phyloP scores from a whole-genome alignment of 2,888 invertebrate species.

The Phania funesta region DNA sequence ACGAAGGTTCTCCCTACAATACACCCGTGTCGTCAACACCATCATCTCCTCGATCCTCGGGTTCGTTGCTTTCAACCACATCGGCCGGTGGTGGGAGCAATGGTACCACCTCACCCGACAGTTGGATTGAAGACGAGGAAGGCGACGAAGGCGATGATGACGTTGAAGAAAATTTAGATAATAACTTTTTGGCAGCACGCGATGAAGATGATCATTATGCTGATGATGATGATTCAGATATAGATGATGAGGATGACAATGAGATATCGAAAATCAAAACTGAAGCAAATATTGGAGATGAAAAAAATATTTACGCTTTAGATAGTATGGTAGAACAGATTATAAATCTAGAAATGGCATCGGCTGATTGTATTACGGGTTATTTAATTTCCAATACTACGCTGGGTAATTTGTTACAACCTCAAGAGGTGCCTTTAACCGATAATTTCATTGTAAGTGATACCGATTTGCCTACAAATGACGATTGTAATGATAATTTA shows the following conservation, averaged over 20 bases:
- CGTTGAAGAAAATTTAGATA: conserved; percentile 60
- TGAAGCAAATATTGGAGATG: conserved; percentile 59
- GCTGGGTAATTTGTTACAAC: conserved; percentile 79
- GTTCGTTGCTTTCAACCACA: conserved; percentile 76
- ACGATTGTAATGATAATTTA: conserved; percentile 50
- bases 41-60: conserved; percentile 76
- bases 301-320: conserved; percentile 63
- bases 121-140: conserved; percentile 74
- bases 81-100: conserved; percentile 74
- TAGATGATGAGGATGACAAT: conserved; percentile 62
- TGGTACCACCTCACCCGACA: conserved; percentile 75
- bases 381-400: conserved; percentile 80
- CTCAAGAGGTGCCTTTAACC: conserved; percentile 79
- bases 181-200: conserved; percentile 44
- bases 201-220: conserved; percentile 67
- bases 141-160: conserved; percentile 6
- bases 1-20: conserved; percentile 71
- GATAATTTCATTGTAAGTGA: conserved; percentile 80
- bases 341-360: conserved; percentile 72
- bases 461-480: conserved; percentile 69
- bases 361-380: conserved; percentile 79
- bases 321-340: conserved; percentile 71
- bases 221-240: conserved; percentile 68
- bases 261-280: conserved; percentile 69
- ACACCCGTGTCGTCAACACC: conserved; percentile 76